Evolutionary conservation across 2,888 invertebrate genomes (phyloP), one percentile per base, ranked within the genome.

Genomic region (Harpalus rufipes): DNA sequence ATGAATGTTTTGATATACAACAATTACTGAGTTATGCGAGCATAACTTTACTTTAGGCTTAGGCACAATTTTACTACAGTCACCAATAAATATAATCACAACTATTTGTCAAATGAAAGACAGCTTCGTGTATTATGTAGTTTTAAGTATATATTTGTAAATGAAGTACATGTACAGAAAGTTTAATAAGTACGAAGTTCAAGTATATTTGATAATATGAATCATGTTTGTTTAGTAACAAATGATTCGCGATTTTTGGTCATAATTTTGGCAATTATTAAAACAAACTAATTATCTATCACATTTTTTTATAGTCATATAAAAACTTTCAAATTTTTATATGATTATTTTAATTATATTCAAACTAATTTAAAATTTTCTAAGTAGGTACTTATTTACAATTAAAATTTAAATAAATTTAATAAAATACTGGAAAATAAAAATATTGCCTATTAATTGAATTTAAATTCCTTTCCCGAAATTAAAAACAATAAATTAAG

Each of bases 21-120:
- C 81, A 81, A 81, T 81, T 81, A 65, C 32, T 58, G 25, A 25
- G 41, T 63, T 81, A 63, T 65, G 56, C 81, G 14, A 39, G 81
- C 81, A 81, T 59, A 79, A 59, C 59, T 65, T 14, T 65, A 41
- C 44, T 65, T 32, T 32, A 32, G 32, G 56, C 44, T 81, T 81
- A 81, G 81, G 81, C 81, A 81, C 81, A 81, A 81, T 81, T 81
- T 68, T 81, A 68, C 65, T 81, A 81, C 39, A 68, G 51, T 81
- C 72, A 68, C 68, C 72, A 68, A 51, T 68, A 74, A 74, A 74
- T 74, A 21, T 39, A 68, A 68, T 68, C 41, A 68, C 65, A 65
- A 81, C 39, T 63, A 81, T 21, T 65, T 21, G 12, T 65, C 10
- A 65, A 65, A 65, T 44, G 16, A 63, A 65, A 0, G 44, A 21